phyloP scores from a whole-genome alignment of 2,797 vertebrate species.

The Pseudochirops cupreus region DNA sequence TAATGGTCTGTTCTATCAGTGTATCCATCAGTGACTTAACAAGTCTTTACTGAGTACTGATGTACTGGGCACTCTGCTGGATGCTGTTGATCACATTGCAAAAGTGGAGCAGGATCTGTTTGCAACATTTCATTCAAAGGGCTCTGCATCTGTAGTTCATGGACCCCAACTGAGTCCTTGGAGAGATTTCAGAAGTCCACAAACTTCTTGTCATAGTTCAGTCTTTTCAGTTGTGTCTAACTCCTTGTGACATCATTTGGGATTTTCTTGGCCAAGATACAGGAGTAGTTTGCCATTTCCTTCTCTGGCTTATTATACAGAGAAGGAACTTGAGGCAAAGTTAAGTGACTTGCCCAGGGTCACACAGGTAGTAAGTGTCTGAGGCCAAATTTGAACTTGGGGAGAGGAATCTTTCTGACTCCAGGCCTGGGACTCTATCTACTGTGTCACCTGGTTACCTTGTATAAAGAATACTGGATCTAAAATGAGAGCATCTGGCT shows the following conservation, averaged over 20 bases:
- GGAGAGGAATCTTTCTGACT: not conserved
- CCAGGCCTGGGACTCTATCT: not conserved
- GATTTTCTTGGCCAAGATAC: too few species aligned
- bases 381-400: too few species aligned
- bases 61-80: not conserved
- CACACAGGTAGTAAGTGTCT: too few species aligned
- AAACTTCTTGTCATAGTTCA: not conserved
- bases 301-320: too few species aligned
- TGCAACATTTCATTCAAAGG: not conserved
- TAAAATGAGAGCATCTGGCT: not conserved
- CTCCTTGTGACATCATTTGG: too few species aligned
- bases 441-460: not conserved
- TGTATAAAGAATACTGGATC: not conserved
- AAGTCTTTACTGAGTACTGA: not conserved
- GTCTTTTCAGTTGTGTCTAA: too few species aligned
- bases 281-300: too few species aligned
- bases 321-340: too few species aligned
- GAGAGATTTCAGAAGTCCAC: not conserved
- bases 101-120: not conserved
- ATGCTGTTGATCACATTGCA: too few species aligned
- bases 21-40: not conserved
- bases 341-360: too few species aligned
- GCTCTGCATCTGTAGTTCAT: not conserved
- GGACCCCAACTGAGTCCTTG: not conserved
- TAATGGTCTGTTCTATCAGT: not conserved